Evolutionary conservation across 2,797 vertebrate genomes (phyloP).

Genomic region (Onychomys leucogaster): DNA sequence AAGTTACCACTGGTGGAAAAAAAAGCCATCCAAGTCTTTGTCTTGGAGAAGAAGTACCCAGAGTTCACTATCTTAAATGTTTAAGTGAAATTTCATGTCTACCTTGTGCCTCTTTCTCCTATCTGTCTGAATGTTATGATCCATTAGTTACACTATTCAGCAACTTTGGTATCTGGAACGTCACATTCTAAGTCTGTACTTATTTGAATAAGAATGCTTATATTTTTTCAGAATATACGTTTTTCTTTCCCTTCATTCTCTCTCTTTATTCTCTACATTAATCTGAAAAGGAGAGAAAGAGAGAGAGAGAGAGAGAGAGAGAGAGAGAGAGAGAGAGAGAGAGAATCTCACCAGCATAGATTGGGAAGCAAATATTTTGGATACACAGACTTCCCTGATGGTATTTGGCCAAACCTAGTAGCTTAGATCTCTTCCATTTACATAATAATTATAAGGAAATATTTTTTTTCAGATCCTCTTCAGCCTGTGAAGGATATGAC

Average conservation of each 20-base stretch:
- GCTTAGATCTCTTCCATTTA: neutral
- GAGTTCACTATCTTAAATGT: neutral
- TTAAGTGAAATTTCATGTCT: neutral
- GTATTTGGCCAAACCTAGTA: neutral
- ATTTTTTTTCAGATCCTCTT: neutral
- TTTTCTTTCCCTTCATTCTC: neutral
- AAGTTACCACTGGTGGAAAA: neutral
- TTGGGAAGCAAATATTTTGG: neutral
- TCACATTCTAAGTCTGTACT: constrained; percentile 3
- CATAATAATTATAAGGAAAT: neutral
- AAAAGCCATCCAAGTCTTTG: neutral
- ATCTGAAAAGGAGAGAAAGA: too few species aligned
- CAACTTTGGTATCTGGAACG: neutral
- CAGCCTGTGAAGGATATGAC: neutral
- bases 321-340: neutral
- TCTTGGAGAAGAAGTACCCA: neutral
- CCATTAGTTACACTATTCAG: neutral
- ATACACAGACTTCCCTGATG: neutral
- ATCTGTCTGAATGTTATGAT: neutral
- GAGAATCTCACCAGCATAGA: neutral
- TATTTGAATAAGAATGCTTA: neutral
- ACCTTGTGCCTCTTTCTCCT: neutral
- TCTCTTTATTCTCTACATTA: neutral
- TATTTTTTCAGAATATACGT: neutral
- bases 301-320: neutral